Percentiles rank a stretch among this genome's conserved stretches.
Evolutionary conservation across 2,888 invertebrate species (phyloP).

Genomic region (Tenthredo mesomela): DNA sequence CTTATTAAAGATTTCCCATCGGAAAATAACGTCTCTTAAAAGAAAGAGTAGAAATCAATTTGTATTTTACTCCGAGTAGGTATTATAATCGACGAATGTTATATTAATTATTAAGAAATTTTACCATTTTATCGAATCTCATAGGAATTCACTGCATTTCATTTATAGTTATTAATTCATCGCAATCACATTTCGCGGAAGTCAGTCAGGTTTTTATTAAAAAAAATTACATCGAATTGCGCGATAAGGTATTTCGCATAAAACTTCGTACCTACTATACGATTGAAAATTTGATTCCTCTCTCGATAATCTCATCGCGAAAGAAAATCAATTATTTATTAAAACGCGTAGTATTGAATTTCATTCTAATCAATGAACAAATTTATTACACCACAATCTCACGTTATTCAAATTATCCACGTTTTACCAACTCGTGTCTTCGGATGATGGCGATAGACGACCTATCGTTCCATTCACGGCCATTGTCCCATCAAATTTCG

Average conservation of each 20-base stretch:
- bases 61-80: background rate
- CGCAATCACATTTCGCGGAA: no score
- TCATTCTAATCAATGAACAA: background rate
- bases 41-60: background rate
- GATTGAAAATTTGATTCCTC: no score
- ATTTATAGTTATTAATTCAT: no score
- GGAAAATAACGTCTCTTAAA: background rate
- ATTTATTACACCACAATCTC: background rate
- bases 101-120: background rate
- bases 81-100: background rate
- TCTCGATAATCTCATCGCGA: no score
- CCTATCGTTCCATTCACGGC: background rate
- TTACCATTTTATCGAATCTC: no score
- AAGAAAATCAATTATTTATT: no score
- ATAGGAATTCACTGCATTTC: no score
- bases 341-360: no score
- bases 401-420: background rate
- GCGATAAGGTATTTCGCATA: no score
- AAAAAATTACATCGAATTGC: no score
- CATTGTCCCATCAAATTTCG: conserved; percentile 17
- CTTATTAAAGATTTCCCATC: conserved; percentile 15
- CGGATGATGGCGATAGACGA: background rate
- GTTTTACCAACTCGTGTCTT: background rate
- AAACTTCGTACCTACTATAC: no score
- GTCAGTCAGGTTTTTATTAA: no score